Percentiles rank a stretch among this genome's conserved stretches.
Evolutionary conservation across 2,888 invertebrate species (phyloP).

Genomic region (Meteorus cinctellus): DNA sequence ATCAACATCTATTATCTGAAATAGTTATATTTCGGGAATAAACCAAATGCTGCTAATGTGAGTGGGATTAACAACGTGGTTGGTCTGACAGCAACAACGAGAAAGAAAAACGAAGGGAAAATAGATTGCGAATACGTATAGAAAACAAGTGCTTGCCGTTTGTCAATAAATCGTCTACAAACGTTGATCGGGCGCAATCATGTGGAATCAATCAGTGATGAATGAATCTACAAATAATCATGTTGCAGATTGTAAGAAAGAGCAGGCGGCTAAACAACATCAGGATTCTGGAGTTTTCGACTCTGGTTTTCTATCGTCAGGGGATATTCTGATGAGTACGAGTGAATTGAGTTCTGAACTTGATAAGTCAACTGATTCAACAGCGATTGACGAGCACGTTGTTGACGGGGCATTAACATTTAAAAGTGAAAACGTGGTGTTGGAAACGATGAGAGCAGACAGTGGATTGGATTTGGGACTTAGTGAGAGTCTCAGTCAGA

Average conservation of each 20-base stretch:
- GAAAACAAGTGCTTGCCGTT: not conserved
- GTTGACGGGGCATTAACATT: constrained; percentile 11
- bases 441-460: constrained; percentile 76
- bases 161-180: not conserved
- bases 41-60: not conserved
- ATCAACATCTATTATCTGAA: not conserved
- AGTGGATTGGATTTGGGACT: constrained; percentile 80
- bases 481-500: constrained; percentile 78
- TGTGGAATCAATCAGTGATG: constrained; percentile 41
- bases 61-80: not conserved
- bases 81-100: not conserved
- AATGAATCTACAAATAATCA: constrained; percentile 49
- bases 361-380: constrained; percentile 19
- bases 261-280: constrained; percentile 39
- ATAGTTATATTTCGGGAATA: not conserved
- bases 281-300: constrained; percentile 61
- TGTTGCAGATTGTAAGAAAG: constrained; percentile 56
- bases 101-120: too few relatives aligned
- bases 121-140: not conserved
- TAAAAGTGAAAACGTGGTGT: constrained; percentile 14
- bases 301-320: constrained; percentile 66
- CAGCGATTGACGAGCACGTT: not conserved
- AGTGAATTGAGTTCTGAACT: constrained; percentile 55
- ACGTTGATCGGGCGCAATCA: not conserved
- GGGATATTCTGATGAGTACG: constrained; percentile 57